Evolutionary conservation across 2,888 invertebrate genomes (phyloP), one percentile per base, ranked within the genome.

Genomic region (Folsomia manolachei): DNA sequence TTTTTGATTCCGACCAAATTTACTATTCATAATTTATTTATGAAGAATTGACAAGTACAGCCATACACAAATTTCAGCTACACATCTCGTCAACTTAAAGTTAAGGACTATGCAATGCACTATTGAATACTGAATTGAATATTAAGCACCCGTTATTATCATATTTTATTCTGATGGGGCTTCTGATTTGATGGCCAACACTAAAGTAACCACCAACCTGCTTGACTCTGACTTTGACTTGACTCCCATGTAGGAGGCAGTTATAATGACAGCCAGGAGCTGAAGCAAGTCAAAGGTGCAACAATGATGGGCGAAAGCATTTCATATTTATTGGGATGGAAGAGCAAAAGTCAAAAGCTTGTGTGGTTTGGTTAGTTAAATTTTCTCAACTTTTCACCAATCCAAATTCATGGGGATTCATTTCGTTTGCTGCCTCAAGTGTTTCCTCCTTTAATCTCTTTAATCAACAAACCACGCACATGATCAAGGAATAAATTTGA

Each of bases 41-140:
- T 71, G 56, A 69, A 19, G 71, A 71, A 71, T 71, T 61, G 71
- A 74, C 62, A 66, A 24, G 51, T 25, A 63, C 63, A n/a, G n/a
- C n/a, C n/a, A n/a, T n/a, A n/a, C 27, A 61, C 66, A 52, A 27
- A 53, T 52, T 27, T 65, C 65, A 24, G 24, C 62, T 74, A 56
- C 53, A 63, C 51, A 26, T 65, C 74, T 69, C 66, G 71, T 71
- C 69, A 71, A 71, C 64, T 71, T 66, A 63, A 51, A 21, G 39
- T 70, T 71, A 74, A 71, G 71, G 23, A 69, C n/a, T n/a, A n/a
- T n/a, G n/a, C n/a, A n/a, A n/a, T n/a, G n/a, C n/a, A n/a, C n/a
- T n/a, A n/a, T n/a, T n/a, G n/a, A n/a, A 66, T 60, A 69, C 71
- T 74, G 74, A 21, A 71, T 74, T 74, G 74, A 74, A 74, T 74